Percentiles rank a stretch among this genome's conserved stretches.
Conservation (phyloP, 1,140 invertebrate genomes). For the Zeugodacus cucurbitae region DNA sequence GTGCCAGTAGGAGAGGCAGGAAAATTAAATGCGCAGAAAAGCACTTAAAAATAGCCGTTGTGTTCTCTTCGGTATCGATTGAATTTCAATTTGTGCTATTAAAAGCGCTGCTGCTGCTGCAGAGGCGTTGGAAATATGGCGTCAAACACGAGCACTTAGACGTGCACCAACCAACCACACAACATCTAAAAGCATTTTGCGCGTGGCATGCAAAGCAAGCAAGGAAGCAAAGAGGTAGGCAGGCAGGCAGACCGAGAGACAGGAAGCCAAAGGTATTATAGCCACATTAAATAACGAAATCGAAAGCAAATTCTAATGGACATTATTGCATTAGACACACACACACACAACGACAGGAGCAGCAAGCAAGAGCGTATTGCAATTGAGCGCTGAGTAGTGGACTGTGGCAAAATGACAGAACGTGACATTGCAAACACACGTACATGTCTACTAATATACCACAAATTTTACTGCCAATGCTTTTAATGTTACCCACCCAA, state of each 20-base stretch:
- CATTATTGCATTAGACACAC: background rate
- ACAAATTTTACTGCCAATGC: background rate
- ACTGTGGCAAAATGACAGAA: background rate
- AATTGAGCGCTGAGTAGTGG: background rate
- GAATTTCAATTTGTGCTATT: constrained; percentile 25
- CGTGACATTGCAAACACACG: background rate
- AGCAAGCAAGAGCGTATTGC: background rate
- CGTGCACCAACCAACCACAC: background rate
- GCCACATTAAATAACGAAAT: background rate
- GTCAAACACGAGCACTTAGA: background rate
- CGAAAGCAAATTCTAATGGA: constrained; percentile 1
- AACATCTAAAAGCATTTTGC: background rate
- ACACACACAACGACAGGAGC: background rate
- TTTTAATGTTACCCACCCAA: background rate
- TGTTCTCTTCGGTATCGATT: background rate
- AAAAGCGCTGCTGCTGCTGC: background rate
- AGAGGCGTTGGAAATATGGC: background rate
- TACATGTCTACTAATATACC: background rate
- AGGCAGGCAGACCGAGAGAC: too few relatives aligned
- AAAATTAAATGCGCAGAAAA: background rate
- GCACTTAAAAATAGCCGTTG: constrained; percentile 2
- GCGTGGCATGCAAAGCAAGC: background rate
- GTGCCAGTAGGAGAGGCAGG: background rate
- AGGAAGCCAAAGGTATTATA: background rate
- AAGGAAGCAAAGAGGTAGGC: background rate